Percentiles rank a stretch among this genome's conserved stretches.
Evolutionary conservation across 2,888 invertebrate species (phyloP).

Genomic region (Melanchra persicariae): DNA sequence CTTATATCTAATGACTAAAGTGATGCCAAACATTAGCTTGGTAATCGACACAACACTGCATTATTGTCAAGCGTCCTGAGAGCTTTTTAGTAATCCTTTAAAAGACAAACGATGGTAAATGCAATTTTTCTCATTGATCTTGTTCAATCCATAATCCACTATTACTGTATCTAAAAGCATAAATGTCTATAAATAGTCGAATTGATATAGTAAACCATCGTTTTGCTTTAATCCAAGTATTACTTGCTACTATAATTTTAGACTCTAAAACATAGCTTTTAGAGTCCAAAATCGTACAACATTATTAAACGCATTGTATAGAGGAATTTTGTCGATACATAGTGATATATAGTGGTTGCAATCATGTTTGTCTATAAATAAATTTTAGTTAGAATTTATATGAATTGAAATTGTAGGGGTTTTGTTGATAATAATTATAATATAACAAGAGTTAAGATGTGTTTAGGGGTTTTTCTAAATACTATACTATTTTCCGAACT

Average conservation of each 20-base stretch:
- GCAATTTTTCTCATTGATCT: too few relatives aligned
- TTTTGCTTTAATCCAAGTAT: conserved; percentile 53
- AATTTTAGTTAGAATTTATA: conserved; percentile 62
- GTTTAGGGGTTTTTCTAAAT: conserved; percentile 15
- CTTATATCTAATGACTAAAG: too few relatives aligned
- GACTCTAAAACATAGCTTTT: conserved; percentile 7
- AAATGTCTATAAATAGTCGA: conserved; percentile 8
- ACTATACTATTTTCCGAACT: conserved; percentile 16
- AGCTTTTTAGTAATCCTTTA: too few relatives aligned
- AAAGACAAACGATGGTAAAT: too few relatives aligned
- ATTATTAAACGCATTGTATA: conserved; percentile 46
- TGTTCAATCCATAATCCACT: neutral
- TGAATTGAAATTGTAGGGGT: conserved; percentile 51
- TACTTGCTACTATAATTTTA: conserved; percentile 52
- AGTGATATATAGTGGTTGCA: conserved; percentile 39
- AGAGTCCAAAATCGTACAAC: conserved; percentile 43
- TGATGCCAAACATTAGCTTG: neutral
- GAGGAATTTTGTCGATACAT: conserved; percentile 34
- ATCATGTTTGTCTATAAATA: conserved; percentile 54
- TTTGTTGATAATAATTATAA: conserved; percentile 41
- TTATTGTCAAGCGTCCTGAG: neutral
- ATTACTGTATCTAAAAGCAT: neutral
- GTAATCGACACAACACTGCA: neutral
- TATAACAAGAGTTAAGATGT: conserved; percentile 7
- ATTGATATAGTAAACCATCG: conserved; percentile 5